Evolutionary conservation across 2,797 vertebrate genomes (phyloP).

Genomic region (Lagocephalus sceleratus): DNA sequence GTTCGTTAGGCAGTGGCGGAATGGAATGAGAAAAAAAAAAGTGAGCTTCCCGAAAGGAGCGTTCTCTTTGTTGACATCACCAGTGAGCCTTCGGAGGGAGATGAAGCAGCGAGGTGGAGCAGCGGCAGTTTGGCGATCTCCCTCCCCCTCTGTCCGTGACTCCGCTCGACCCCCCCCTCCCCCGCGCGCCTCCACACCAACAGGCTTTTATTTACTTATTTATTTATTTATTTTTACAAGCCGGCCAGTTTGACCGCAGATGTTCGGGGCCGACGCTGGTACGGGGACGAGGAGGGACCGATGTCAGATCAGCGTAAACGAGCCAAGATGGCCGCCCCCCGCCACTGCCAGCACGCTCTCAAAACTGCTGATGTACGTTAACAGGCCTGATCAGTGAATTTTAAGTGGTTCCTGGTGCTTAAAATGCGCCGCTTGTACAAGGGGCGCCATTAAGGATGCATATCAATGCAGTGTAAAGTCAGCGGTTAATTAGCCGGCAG

Average conservation of each 20-base stretch:
- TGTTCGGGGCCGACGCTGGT: constrained; percentile 1
- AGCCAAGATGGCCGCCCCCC: background rate
- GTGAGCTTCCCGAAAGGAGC: constrained; percentile 11
- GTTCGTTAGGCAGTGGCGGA: constrained; percentile 10
- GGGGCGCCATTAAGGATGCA: constrained; percentile 83
- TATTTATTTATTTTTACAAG: too few species aligned
- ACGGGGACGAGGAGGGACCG: background rate
- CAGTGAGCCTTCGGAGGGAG: constrained; percentile 6
- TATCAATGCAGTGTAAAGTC: constrained; percentile 86
- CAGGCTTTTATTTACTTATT: too few species aligned
- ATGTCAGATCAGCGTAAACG: constrained; percentile 33
- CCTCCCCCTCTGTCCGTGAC: constrained; percentile 24
- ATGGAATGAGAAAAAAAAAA: constrained; percentile 18
- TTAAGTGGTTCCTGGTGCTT: constrained; percentile 84
- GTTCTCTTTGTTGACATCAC: constrained; percentile 17
- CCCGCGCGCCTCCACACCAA: constrained; percentile 20
- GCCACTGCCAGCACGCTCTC: constrained; percentile 7
- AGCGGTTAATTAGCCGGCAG: constrained; percentile 82
- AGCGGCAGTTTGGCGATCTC: constrained; percentile 17
- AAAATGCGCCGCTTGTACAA: constrained; percentile 89
- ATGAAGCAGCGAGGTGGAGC: too few species aligned
- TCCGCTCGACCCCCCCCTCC: constrained; percentile 14
- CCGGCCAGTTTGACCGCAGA: too few species aligned
- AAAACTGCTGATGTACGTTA: constrained; percentile 81
- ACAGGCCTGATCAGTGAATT: constrained; percentile 85